phyloP scores from a whole-genome alignment of 2,888 invertebrate genomes.

The Odontomyia ornata region DNA sequence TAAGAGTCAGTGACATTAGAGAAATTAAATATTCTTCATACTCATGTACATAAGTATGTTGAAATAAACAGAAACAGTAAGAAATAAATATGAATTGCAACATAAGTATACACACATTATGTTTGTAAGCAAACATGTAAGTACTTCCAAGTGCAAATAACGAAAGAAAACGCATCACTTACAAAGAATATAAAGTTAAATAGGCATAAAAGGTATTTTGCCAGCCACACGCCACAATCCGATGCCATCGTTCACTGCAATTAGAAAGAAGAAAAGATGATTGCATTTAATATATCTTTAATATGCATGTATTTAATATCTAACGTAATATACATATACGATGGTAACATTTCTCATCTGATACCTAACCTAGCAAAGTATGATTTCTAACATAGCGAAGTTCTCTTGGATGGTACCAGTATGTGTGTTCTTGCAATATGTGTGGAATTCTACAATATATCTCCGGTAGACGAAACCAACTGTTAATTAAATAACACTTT shows the following conservation, averaged over 20 bases:
- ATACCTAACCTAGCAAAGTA: not conserved
- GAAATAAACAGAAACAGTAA: not conserved
- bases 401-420: not conserved
- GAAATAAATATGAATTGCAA: not conserved
- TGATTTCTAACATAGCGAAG: not conserved
- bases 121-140: not conserved
- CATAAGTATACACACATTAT: not conserved
- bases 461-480: not conserved
- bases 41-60: not conserved
- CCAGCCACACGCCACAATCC: slow-evolving; percentile 72
- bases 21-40: not conserved
- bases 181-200: slow-evolving; percentile 79
- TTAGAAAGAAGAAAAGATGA: slow-evolving; percentile 18
- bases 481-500: slow-evolving; percentile 30
- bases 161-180: slow-evolving; percentile 64
- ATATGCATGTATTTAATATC: not conserved
- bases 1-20: slow-evolving; percentile 39
- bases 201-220: slow-evolving; percentile 76
- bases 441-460: not conserved
- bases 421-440: no score
- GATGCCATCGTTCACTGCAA: slow-evolving; percentile 59
- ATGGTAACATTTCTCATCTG: not conserved
- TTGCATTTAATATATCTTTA: slow-evolving; percentile 13
- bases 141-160: not conserved
- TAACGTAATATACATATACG: not conserved